A percentile compares a stretch with the other conserved stretches of the same genome.
phyloP scores from a whole-genome alignment of 2,113 vertebrate species.

The Microtus oregoni region DNA sequence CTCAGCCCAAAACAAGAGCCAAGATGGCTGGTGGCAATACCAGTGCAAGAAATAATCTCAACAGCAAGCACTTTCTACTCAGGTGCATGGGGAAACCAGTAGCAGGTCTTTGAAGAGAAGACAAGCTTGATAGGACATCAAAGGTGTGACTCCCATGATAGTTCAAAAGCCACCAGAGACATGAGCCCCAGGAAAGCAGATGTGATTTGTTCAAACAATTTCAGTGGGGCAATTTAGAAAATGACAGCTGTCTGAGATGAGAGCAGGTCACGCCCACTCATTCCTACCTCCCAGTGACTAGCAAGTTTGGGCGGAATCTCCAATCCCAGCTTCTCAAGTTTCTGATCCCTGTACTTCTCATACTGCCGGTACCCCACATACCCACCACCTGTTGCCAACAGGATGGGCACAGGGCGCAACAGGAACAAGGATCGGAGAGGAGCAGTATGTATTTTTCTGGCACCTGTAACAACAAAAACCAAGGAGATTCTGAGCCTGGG shows the following conservation, averaged over 20 bases:
- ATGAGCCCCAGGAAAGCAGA: background rate
- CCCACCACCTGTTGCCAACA: conserved; percentile 89
- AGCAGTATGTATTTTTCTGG: conserved; percentile 87
- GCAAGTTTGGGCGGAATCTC: conserved; percentile 89
- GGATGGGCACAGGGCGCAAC: conserved; percentile 88
- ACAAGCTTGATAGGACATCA: background rate
- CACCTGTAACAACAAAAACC: conserved; percentile 81
- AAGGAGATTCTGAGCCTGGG: conserved; percentile 35
- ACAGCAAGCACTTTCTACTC: background rate
- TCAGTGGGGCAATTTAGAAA: background rate
- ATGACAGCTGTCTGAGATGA: background rate
- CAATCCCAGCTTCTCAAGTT: conserved; percentile 88
- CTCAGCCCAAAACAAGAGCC: background rate
- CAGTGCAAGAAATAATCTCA: background rate
- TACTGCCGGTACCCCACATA: conserved; percentile 92
- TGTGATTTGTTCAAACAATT: background rate
- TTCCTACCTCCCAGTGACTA: conserved; percentile 90
- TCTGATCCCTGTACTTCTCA: conserved; percentile 86
- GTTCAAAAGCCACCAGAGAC: background rate
- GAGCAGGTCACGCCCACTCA: background rate
- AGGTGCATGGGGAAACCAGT: background rate
- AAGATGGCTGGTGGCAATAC: background rate
- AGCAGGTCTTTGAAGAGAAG: background rate
- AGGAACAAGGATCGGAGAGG: conserved; percentile 80
- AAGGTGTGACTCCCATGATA: background rate